phyloP scores from a whole-genome alignment of 2,888 invertebrate genomes.

The Microplitis manilae region DNA sequence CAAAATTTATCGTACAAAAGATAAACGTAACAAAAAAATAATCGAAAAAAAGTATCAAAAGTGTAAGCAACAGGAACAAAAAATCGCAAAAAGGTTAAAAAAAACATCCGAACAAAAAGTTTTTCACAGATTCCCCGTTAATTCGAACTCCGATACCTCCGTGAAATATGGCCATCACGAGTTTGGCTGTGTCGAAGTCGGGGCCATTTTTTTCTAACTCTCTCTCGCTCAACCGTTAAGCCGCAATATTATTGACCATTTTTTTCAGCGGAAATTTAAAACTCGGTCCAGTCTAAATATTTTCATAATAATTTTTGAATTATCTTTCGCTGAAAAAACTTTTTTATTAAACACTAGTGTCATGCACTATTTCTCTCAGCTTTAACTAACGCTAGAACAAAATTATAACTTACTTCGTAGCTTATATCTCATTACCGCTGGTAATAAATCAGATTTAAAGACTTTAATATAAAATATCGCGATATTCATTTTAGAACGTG shows the following conservation, averaged over 20 bases:
- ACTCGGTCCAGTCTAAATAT: not conserved
- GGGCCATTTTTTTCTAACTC: slow-evolving; percentile 26
- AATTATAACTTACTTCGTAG: slow-evolving; percentile 46
- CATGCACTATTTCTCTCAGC: not conserved
- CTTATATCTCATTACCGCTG: slow-evolving; percentile 68
- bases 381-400: not conserved
- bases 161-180: slow-evolving; percentile 35
- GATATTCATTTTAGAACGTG: slow-evolving; percentile 58
- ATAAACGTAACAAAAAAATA: slow-evolving; percentile 5
- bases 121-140: slow-evolving; percentile 39
- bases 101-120: slow-evolving; percentile 16
- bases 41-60: slow-evolving; percentile 17
- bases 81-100: not conserved
- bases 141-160: slow-evolving; percentile 39
- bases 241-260: slow-evolving; percentile 39
- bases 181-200: slow-evolving; percentile 24
- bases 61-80: not conserved
- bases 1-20: slow-evolving; percentile 12
- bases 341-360: slow-evolving; percentile 17
- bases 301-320: not conserved
- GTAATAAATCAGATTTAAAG: slow-evolving; percentile 70
- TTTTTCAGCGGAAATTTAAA: not conserved
- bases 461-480: slow-evolving; percentile 68
- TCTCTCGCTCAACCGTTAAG: not conserved
- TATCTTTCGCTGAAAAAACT: slow-evolving; percentile 21